These are phyloP conservation scores for Eupithecia tripunctaria DNA, from an alignment of 2,888 invertebrate species.

Conservation along the genomic window DNA sequence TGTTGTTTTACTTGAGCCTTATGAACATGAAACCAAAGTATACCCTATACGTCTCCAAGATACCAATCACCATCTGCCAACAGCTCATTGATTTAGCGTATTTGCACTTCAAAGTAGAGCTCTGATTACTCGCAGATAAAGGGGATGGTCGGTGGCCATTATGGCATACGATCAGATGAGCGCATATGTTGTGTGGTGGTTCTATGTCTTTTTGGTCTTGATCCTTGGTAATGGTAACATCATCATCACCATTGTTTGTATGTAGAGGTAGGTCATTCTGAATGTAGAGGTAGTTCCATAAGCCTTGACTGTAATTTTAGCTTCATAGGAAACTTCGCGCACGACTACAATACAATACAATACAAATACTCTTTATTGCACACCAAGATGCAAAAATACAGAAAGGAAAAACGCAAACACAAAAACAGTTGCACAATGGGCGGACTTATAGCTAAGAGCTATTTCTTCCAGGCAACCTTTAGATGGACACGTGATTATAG, in stretches of 20 bases:
- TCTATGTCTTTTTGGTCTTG: slow-evolving; percentile 50
- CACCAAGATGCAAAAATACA: too few relatives aligned
- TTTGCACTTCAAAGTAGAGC: slow-evolving; percentile 59
- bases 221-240: slow-evolving; percentile 48
- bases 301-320: background rate
- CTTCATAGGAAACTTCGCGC: background rate
- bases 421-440: too few relatives aligned
- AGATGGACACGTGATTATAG: too few relatives aligned
- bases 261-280: background rate
- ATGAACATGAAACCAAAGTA: background rate
- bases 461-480: too few relatives aligned
- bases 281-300: background rate
- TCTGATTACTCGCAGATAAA: slow-evolving; percentile 74
- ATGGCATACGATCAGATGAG: slow-evolving; percentile 74
- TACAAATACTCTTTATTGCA: too few relatives aligned
- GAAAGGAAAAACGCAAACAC: too few relatives aligned
- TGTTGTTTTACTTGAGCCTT: background rate
- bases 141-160: slow-evolving; percentile 64
- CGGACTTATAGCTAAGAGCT: too few relatives aligned
- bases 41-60: background rate
- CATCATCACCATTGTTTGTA: background rate
- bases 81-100: slow-evolving; percentile 33
- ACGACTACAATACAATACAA: too few relatives aligned
- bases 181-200: slow-evolving; percentile 74
- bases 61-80: slow-evolving; percentile 24